Evolutionary conservation across 2,888 invertebrate species (phyloP), one percentile per base, ranked within the genome.

Genomic region (Drepana falcataria): DNA sequence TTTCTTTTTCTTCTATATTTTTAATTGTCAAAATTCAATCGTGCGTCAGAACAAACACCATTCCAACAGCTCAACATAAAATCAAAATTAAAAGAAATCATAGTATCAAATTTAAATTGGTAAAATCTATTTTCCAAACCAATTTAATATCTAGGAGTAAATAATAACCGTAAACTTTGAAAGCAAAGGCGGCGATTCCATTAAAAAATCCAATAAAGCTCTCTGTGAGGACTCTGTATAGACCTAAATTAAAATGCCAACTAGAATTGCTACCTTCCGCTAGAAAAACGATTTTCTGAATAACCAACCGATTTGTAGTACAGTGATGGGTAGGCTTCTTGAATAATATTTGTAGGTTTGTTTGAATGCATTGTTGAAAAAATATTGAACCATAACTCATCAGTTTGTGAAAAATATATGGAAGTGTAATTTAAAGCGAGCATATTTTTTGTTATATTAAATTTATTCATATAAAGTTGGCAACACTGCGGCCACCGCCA

Each of bases 161-260:
- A 69, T 71, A 71, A 74, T 71, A 75, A 76, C 68, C 7, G 6
- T 6, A 40, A 57, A 65, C 67, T 73, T 71, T 71, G 60, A 59
- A 59, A 60, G 63, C 60, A 67, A 70, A 69, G 62, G 59, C 57
- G 54, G 60, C 57, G 53, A 41, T 56, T 56, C 53, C 41, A 59
- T 56, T 59, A 71, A 77, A 79, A 77, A 69, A 61, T 71, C 72
- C 69, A 79, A 75, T 79, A 71, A 76, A 65, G 69, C 56, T 65
- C 62, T 63, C 66, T 74, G 66, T 64, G 60, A 57, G 53, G 64
- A 63, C 62, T 58, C 58, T 56, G 64, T 64, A 60, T 57, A 61
- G 61, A 66, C 69, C 66, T 66, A 67, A 68, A 75, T 77, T 73
- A 72, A 70, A 67, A 53, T 59, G 54, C 37, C 52, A 53, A 54